A percentile compares a stretch with the other conserved stretches of the same genome.
Conservation (phyloP, 2,888 invertebrate species). For the Chrysolina oricalcia region DNA sequence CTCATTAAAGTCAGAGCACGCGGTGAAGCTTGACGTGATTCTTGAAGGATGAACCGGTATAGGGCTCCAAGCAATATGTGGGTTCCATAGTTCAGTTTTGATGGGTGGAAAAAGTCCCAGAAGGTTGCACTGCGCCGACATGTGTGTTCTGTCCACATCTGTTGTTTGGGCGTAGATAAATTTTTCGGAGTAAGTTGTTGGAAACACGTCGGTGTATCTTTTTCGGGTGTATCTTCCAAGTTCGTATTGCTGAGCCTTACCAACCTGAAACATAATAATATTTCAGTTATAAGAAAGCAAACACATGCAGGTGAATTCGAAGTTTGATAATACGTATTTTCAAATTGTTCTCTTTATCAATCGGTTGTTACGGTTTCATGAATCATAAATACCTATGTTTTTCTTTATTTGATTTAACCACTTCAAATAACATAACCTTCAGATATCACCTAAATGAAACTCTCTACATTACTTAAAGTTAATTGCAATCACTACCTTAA, state of each 20-base stretch:
- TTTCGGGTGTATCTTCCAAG: conserved; percentile 82
- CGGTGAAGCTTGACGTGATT: conserved; percentile 40
- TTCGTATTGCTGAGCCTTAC: conserved; percentile 76
- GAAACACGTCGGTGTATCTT: conserved; percentile 78
- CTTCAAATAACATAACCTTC: too few species aligned
- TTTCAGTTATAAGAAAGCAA: too few species aligned
- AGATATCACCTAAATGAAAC: too few species aligned
- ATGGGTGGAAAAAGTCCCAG: conserved; percentile 81
- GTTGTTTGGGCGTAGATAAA: conserved; percentile 79
- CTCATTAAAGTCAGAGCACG: conserved; percentile 26
- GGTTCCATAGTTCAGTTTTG: conserved; percentile 75
- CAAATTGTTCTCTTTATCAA: too few species aligned
- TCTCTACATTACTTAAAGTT: too few species aligned
- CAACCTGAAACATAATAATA: neutral
- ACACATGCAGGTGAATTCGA: too few species aligned
- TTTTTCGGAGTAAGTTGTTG: conserved; percentile 71
- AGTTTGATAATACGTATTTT: too few species aligned
- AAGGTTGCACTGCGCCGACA: conserved; percentile 86
- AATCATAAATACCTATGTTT: too few species aligned
- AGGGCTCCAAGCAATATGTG: conserved; percentile 79
- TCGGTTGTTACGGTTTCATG: too few species aligned
- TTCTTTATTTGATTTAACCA: too few species aligned
- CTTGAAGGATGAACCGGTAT: conserved; percentile 80
- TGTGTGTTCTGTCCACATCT: conserved; percentile 88
- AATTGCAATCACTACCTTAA: too few species aligned